Base-by-base conservation (phyloP, 2,797 vertebrate genomes). In the Phataginus tetradactyla region DNA sequence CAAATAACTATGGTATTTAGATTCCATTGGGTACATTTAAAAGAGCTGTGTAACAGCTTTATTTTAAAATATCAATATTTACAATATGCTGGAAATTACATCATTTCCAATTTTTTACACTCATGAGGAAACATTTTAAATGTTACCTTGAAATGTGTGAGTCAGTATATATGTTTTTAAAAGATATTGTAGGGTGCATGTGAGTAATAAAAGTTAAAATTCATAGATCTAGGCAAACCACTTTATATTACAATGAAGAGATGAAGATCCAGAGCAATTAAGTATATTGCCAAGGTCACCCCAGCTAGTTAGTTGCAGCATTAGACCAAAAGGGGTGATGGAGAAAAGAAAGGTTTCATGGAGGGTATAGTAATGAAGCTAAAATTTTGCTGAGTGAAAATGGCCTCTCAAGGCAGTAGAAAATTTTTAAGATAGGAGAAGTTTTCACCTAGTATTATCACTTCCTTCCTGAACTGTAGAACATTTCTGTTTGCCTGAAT, bases 41-140 rank as follows among this genome's bases (percentile, higher is more conserved):
- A 92, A 87, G 23, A 90, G 32, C 71, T 8, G 12, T 86, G 0
- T 61, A 86, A 74, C 53, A n/a, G 32, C 39, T 90, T 81, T 92
- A 86, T 87, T 93, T 90, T 92, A 59, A 72, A 92, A 78, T 81
- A 29, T 91, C 77, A 91, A 53, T 90, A 90, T 94, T 90, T 92
- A 91, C 15, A 86, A n/a, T 78, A 72, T 78, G 10, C 55, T 80
- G 1, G 18, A 93, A 53, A 61, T 91, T 91, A 75, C 42, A 90
- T 94, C 85, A 93, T 86, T 95, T 75, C 45, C 51, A 93, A 69
- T 74, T 89, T 75, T 93, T 96, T 89, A 64, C 10, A 37, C 59
- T 92, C 39, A n/a, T 53, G 39, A 86, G 32, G 29, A 96, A 97
- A 92, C 34, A 69, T 90, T 94, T 79, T 59, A 87, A 81, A 69